Evolutionary conservation across 2,113 vertebrate species (phyloP), one percentile per base, ranked within the genome.

Genomic region (Onychostoma macrolepis): DNA sequence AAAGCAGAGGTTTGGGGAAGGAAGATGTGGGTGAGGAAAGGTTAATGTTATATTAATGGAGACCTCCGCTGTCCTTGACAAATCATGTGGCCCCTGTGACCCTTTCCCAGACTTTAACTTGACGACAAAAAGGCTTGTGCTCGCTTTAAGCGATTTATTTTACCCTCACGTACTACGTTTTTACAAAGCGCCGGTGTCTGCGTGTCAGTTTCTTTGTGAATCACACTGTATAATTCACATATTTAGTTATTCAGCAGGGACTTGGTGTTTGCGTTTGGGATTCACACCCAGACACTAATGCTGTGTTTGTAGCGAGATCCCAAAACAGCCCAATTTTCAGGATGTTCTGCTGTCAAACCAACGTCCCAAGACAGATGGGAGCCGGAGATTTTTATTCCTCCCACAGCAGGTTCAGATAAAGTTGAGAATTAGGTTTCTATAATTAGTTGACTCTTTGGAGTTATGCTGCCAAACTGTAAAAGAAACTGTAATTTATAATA

Each of bases 11-110:
- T 89, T 87, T 75, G 50, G 71, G 83, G 84, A 83, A 80, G 86
- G 88, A 88, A 92, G 79, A 80, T 89, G 90, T 83, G 89, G 86
- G 85, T 88, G 87, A 90, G 86, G 67, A 72, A 67, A 86, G 84
- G 88, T 91, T 93, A 92, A 92, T 91, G 91, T 85, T 90, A 69
- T 61, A 65, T 89, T 92, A 91, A 92, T 91, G 86, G 91, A 90
- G 92, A 93, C 90, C 90, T 89, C 87, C 83, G 63, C 87, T 89
- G 92, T 91, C 92, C 92, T 93, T 93, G 92, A 89, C 89, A 92
- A 90, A 92, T 90, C 45, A 53, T 67, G 43, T 75, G 48, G 50
- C 74, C 77, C 48, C 67, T 79, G 24, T 84, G 38, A 50, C 84
- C 43, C 48, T 36, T 24, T 50, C 61, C 63, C 69, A 84, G 77